Evolutionary conservation across 2,113 vertebrate species (phyloP).

Genomic region (Aphyosemion australe): DNA sequence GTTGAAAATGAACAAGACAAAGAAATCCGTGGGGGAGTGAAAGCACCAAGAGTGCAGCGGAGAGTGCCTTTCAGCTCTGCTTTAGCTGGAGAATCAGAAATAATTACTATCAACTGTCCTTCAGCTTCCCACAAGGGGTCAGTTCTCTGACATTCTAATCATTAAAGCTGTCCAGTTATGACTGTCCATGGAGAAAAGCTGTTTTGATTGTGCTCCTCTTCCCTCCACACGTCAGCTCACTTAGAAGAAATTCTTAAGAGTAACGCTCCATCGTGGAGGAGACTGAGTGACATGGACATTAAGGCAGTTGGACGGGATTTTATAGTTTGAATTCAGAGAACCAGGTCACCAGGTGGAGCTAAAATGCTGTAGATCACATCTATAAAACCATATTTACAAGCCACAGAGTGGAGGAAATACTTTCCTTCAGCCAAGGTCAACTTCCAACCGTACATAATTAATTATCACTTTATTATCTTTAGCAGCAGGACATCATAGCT

Average conservation of each 20-base stretch:
- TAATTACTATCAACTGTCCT: slow-evolving; percentile 57
- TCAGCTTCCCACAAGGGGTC: slow-evolving; percentile 56
- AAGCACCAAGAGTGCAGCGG: slow-evolving; percentile 27
- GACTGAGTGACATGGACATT: slow-evolving; percentile 5
- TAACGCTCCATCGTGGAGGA: neutral
- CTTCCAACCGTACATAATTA: slow-evolving; percentile 43
- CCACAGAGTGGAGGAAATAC: slow-evolving; percentile 22
- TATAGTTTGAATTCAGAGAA: slow-evolving; percentile 8
- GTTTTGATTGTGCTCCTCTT: slow-evolving; percentile 33
- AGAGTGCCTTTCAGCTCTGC: slow-evolving; percentile 34
- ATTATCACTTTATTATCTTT: slow-evolving; percentile 66
- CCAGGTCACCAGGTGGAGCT: slow-evolving; percentile 73
- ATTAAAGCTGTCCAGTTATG: slow-evolving; percentile 42
- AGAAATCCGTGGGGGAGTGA: slow-evolving; percentile 21
- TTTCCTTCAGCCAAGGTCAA: slow-evolving; percentile 59
- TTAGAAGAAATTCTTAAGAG: slow-evolving; percentile 9
- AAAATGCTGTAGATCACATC: slow-evolving; percentile 54
- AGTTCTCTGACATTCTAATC: slow-evolving; percentile 51
- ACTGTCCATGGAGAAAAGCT: slow-evolving; percentile 34
- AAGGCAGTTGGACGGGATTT: slow-evolving; percentile 7
- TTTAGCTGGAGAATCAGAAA: slow-evolving; percentile 44
- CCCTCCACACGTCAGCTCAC: slow-evolving; percentile 15
- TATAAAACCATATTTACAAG: slow-evolving; percentile 23
- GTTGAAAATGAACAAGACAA: slow-evolving; percentile 14
- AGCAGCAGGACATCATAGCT: slow-evolving; percentile 41